phyloP scores from a whole-genome alignment of 2,888 invertebrate species.

The Scaptomyza flava region DNA sequence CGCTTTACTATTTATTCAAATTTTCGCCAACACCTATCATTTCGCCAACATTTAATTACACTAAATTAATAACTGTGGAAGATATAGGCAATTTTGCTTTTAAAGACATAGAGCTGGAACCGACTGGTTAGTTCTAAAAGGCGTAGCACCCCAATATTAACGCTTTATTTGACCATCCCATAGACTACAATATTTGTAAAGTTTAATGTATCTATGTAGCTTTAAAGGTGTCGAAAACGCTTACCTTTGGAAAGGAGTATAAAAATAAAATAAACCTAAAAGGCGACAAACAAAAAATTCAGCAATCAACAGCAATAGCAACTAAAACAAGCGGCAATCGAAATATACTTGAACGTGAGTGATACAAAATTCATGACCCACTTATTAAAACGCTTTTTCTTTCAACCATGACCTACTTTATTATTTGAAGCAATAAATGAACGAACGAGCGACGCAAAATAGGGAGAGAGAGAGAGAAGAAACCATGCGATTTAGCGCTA shows the following conservation, averaged over 20 bases:
- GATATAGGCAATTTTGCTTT: no score
- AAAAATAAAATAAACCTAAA: slow-evolving; percentile 40
- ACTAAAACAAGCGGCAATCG: slow-evolving; percentile 66
- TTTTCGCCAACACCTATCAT: no score
- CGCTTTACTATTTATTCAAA: no score
- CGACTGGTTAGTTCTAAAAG: no score
- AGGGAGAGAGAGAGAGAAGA: slow-evolving; percentile 13
- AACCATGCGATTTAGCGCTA: slow-evolving; percentile 11
- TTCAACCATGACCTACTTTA: slow-evolving; percentile 84
- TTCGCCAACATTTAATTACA: no score
- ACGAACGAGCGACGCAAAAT: slow-evolving; percentile 8
- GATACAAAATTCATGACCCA: slow-evolving; percentile 84
- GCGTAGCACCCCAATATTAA: neutral
- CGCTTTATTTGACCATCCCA: no score
- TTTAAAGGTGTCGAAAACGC: neutral
- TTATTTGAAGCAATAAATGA: slow-evolving; percentile 76
- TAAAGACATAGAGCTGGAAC: no score
- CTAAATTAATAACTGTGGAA: no score
- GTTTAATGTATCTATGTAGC: no score
- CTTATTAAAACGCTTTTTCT: slow-evolving; percentile 83
- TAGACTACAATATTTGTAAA: no score
- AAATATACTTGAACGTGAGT: slow-evolving; percentile 84
- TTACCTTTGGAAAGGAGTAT: slow-evolving; percentile 23
- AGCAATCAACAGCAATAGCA: slow-evolving; percentile 32
- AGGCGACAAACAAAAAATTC: slow-evolving; percentile 20